Conservation (phyloP, 2,888 invertebrate genomes). For the Prenolepis imparis region DNA sequence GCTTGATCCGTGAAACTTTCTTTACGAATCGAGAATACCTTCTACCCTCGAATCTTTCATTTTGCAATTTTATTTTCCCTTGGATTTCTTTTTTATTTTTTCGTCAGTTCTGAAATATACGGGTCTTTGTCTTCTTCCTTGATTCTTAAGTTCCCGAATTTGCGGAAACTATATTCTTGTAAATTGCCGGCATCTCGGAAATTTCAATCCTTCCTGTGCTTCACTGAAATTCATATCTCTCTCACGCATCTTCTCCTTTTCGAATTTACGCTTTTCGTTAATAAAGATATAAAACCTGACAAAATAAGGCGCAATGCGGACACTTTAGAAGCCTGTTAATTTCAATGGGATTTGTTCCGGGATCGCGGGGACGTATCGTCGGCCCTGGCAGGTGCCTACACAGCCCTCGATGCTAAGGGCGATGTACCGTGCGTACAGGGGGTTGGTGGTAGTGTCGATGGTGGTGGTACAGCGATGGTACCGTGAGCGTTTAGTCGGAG, state of each 20-base stretch:
- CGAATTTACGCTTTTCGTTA: neutral
- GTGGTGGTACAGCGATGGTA: conserved; percentile 49
- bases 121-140: neutral
- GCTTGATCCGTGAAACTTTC: neutral
- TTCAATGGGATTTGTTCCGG: neutral
- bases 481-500: conserved; percentile 53
- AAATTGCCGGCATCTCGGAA: neutral
- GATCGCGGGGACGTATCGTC: conserved; percentile 26
- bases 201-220: neutral
- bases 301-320: neutral
- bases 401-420: conserved; percentile 63
- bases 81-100: neutral
- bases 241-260: neutral
- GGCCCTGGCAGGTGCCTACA: conserved; percentile 49
- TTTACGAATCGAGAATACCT: neutral
- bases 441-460: conserved; percentile 57
- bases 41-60: neutral
- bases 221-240: neutral
- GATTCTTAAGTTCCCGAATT: neutral
- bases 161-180: neutral
- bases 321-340: neutral
- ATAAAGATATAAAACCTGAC: conserved; percentile 7
- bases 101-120: neutral
- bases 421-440: conserved; percentile 62
- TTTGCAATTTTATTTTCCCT: neutral